phyloP scores from a whole-genome alignment of 2,113 vertebrate genomes.

The Melanotaenia duboulayi region DNA sequence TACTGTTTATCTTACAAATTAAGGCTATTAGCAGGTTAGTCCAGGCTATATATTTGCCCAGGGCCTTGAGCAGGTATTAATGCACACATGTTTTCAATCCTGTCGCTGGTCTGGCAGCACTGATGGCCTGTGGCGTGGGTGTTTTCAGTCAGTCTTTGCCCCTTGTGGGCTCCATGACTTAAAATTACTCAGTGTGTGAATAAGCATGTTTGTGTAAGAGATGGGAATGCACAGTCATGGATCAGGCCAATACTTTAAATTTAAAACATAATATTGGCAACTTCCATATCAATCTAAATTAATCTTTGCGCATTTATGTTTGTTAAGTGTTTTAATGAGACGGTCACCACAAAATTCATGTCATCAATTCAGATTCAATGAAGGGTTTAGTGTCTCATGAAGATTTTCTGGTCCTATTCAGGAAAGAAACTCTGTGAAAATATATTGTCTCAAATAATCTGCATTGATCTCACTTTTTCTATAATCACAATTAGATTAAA shows the following conservation, averaged over 20 bases:
- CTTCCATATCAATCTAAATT: neutral
- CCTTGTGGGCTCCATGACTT: slow-evolving; percentile 35
- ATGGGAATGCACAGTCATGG: neutral
- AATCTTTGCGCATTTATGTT: neutral
- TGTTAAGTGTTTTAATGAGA: slow-evolving; percentile 11
- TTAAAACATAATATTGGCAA: slow-evolving; percentile 6
- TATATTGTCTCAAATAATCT: neutral
- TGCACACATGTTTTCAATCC: slow-evolving; percentile 76
- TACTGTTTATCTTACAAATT: slow-evolving; percentile 79
- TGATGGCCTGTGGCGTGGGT: slow-evolving; percentile 47
- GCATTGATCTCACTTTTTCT: neutral
- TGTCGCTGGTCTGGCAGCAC: slow-evolving; percentile 29
- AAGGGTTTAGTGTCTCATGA: neutral
- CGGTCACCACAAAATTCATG: neutral
- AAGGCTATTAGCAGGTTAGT: slow-evolving; percentile 77
- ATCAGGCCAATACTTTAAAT: neutral
- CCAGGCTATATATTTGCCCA: slow-evolving; percentile 53
- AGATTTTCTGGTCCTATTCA: slow-evolving; percentile 4
- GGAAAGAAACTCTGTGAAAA: neutral
- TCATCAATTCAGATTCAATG: slow-evolving; percentile 4
- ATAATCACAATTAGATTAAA: slow-evolving; percentile 13
- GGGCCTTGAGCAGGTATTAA: slow-evolving; percentile 61
- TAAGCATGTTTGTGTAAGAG: slow-evolving; percentile 2
- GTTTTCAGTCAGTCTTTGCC: slow-evolving; percentile 50
- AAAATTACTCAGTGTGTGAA: slow-evolving; percentile 13